Conservation (phyloP, 2,888 invertebrate species). For the Pherbina coryleti region DNA sequence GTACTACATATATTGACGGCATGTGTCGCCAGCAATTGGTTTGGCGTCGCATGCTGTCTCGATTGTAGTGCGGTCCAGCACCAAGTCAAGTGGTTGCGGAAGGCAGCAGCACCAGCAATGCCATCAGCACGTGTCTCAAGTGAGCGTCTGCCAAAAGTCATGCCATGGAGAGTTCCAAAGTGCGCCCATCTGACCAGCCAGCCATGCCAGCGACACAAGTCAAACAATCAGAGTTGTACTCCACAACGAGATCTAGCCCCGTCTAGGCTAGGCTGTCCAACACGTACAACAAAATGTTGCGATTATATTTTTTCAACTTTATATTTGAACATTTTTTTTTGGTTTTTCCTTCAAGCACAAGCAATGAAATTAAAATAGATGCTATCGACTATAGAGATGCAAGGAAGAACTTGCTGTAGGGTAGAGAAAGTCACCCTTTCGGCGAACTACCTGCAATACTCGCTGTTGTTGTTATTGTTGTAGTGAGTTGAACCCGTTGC, state of each 20-base stretch:
- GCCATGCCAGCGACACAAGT: not conserved
- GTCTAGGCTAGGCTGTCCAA: no score
- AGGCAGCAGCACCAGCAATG: not conserved
- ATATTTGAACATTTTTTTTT: no score
- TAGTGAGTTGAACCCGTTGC: not conserved
- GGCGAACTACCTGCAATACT: no score
- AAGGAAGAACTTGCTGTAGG: not conserved
- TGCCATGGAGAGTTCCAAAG: not conserved
- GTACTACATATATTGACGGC: constrained; percentile 3
- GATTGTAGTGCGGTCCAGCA: constrained; percentile 8
- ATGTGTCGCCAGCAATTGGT: constrained; percentile 27
- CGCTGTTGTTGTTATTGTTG: no score
- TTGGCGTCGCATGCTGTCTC: constrained; percentile 27
- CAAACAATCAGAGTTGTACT: no score
- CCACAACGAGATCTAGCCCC: no score
- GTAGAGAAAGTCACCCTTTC: no score
- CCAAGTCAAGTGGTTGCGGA: not conserved
- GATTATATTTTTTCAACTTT: no score
- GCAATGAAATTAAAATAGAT: constrained; percentile 13
- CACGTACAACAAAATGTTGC: no score
- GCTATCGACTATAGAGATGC: not conserved
- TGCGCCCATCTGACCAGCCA: not conserved
- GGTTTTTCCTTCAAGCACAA: not conserved
- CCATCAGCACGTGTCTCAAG: constrained; percentile 30
- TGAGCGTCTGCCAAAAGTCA: constrained; percentile 33